phyloP scores from a whole-genome alignment of 2,797 vertebrate genomes.

The Paramormyrops hopkinsi region DNA sequence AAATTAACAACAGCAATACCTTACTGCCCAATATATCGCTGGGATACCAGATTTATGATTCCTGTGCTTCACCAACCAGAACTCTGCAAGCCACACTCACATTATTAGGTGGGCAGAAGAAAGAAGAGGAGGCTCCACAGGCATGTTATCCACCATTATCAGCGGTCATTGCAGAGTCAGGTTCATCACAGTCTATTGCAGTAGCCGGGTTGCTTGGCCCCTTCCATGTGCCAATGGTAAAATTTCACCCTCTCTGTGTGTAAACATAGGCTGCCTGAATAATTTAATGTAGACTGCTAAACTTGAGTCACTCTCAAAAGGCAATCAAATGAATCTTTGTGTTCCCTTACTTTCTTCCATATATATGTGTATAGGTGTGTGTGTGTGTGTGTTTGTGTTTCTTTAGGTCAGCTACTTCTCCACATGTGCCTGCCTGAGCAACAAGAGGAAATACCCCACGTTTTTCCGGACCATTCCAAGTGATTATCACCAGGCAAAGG shows the following conservation, averaged over 20 bases:
- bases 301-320: background rate
- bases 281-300: background rate
- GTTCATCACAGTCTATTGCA: slow-evolving; percentile 64
- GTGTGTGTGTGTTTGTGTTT: background rate
- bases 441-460: slow-evolving; percentile 62
- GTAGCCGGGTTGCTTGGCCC: slow-evolving; percentile 60
- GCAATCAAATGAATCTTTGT: background rate
- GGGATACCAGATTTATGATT: slow-evolving; percentile 63
- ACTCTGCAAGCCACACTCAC: slow-evolving; percentile 56
- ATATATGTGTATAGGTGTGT: background rate
- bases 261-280: background rate
- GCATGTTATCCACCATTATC: slow-evolving; percentile 52
- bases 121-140: slow-evolving; percentile 21
- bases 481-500: slow-evolving; percentile 65
- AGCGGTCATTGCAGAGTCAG: slow-evolving; percentile 62
- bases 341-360: background rate
- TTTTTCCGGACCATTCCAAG: slow-evolving; percentile 70
- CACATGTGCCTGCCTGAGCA: slow-evolving; percentile 65
- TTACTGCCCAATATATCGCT: slow-evolving; percentile 62
- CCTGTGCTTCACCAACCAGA: slow-evolving; percentile 62
- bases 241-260: background rate
- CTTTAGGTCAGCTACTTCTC: slow-evolving; percentile 72
- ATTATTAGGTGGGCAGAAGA: slow-evolving; percentile 42
- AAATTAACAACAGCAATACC: slow-evolving; percentile 56
- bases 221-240: slow-evolving; percentile 63